Evolutionary conservation across 1,140 invertebrate species (phyloP).

Genomic region (Argopecten irradians): DNA sequence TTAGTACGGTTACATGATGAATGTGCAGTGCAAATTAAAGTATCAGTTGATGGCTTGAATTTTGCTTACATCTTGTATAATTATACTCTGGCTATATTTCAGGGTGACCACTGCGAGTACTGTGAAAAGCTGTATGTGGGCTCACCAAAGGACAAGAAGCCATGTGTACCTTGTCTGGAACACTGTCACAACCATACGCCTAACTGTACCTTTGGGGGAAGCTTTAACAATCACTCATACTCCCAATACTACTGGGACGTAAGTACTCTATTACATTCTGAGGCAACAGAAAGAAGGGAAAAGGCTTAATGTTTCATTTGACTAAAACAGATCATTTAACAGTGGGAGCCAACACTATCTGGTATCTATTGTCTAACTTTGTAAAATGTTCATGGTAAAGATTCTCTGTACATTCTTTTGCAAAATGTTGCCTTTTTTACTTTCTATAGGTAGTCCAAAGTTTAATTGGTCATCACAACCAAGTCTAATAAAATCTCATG

Average conservation of each 20-base stretch:
- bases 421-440: no score
- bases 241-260: conserved; percentile 18
- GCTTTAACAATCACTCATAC: neutral
- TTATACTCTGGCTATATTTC: conserved; percentile 57
- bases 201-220: conserved; percentile 82
- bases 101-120: conserved; percentile 87
- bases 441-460: no score
- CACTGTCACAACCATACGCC: conserved; percentile 94
- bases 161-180: conserved; percentile 90
- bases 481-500: no score
- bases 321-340: no score
- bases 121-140: conserved; percentile 94
- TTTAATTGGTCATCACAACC: no score
- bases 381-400: no score
- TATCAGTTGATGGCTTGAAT: neutral
- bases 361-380: no score
- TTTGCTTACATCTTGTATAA: neutral
- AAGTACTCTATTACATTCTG: neutral
- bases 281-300: no score
- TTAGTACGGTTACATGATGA: neutral
- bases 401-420: no score
- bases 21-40: neutral
- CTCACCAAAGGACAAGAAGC: conserved; percentile 89
- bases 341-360: no score
- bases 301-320: no score